Base-by-base conservation (phyloP, 2,888 invertebrate genomes). In the Dichetophora obliterata region DNA sequence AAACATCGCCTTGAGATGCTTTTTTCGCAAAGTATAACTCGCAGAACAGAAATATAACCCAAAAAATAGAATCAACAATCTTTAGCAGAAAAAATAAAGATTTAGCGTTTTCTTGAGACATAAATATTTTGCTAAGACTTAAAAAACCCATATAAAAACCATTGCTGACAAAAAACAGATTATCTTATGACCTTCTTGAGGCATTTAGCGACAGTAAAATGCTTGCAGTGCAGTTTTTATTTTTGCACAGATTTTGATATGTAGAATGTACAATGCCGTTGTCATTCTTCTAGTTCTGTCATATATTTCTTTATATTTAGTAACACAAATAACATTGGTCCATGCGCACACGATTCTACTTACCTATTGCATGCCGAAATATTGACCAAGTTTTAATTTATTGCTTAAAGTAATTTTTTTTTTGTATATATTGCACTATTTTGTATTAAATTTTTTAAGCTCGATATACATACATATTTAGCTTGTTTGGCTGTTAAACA, bases 381-480 rank as follows among this genome's bases (percentile, higher is more conserved):
- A 37, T 65, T 65, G 63, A 34, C 37, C 19, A 54, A 54, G 9
- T 9, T n/a, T 22, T 19, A 5, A 54, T 31, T 34, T 65, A 16
- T 65, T 31, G 11, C 34, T 16, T 1, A n/a, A 65, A 4, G 5
- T 1, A 16, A 34, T n/a, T n/a, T 34, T 31, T 65, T 37, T 0
- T 37, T 65, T 27, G 8, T 65, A 8, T 63, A 16, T 14, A n/a
- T 0, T n/a, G n/a, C n/a, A n/a, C 5, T 31, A 16, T 16, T 27
- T 63, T 8, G 63, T 31, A 31, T 19, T 65, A 4, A 5, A 52
- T 54, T 54, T n/a, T 48, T 59, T 74, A 31, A 68, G 75, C 77
- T 76, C 77, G 78, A 80, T 54, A n/a, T n/a, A n/a, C n/a, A n/a
- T n/a, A n/a, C n/a, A n/a, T 68, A 69, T 77, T 43, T 11, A 43